A percentile compares a stretch with the other conserved stretches of the same genome.
These are phyloP conservation scores for Osedax fenrisi DNA, from an alignment of 2,888 invertebrate species.

Conservation along the genomic window DNA sequence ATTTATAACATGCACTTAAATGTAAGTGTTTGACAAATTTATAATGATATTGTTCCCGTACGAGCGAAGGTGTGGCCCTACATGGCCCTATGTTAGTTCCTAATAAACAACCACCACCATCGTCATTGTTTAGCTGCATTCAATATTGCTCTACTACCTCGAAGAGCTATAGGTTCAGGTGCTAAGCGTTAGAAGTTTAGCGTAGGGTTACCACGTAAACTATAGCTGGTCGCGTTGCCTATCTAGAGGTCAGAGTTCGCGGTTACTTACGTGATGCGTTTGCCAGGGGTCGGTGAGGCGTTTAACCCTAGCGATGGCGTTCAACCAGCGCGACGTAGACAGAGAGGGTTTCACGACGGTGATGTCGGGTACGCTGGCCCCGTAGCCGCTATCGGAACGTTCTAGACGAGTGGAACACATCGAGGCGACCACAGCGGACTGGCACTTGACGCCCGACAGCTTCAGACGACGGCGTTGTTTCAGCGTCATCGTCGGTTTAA, in stretches of 20 bases:
- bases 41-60: too few relatives aligned
- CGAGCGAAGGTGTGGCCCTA: too few relatives aligned
- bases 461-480: conserved; percentile 14
- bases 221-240: background rate
- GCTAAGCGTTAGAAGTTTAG: too few relatives aligned
- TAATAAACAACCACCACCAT: too few relatives aligned
- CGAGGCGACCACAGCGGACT: background rate
- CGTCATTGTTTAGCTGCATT: too few relatives aligned
- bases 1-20: too few relatives aligned
- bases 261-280: conserved; percentile 45
- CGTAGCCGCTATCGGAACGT: conserved; percentile 10
- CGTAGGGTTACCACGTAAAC: background rate
- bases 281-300: conserved; percentile 53
- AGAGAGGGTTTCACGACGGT: background rate
- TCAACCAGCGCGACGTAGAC: conserved; percentile 32
- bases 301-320: conserved; percentile 31
- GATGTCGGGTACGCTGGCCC: background rate
- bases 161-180: too few relatives aligned
- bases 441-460: background rate
- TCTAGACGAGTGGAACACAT: background rate
- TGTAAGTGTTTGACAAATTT: too few relatives aligned
- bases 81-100: too few relatives aligned
- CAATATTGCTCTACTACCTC: too few relatives aligned
- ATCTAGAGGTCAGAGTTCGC: too few relatives aligned
- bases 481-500: conserved; percentile 24